Evolutionary conservation across 2,113 vertebrate genomes (phyloP).

Genomic region (Acanthisitta chloris): DNA sequence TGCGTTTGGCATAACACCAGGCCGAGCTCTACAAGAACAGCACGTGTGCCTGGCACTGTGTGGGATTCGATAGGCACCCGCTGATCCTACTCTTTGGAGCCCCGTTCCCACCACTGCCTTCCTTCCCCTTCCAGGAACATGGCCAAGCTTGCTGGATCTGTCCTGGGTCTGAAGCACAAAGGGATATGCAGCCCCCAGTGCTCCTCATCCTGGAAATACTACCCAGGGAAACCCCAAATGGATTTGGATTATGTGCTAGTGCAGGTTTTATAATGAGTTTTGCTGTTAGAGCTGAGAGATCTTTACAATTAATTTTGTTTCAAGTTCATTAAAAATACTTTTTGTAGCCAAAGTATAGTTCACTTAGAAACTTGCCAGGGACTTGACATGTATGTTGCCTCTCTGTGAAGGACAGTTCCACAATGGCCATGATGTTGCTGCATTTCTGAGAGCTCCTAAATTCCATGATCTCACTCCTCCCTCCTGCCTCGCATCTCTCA

Average conservation of each 20-base stretch:
- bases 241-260: neutral
- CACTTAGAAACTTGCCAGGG: neutral
- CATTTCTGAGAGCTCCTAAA: neutral
- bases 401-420: neutral
- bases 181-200: neutral
- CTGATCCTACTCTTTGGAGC: accelerated
- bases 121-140: neutral
- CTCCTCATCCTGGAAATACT: neutral
- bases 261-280: neutral
- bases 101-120: neutral
- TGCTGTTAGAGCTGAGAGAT: neutral
- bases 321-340: neutral
- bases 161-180: neutral
- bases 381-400: neutral
- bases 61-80: neutral
- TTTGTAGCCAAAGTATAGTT: neutral
- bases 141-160: neutral
- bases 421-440: neutral
- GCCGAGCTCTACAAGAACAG: neutral
- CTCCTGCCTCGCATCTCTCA: neutral
- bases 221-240: neutral
- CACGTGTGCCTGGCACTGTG: accelerated
- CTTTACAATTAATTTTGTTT: neutral
- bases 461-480: neutral
- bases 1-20: neutral